phyloP scores from a whole-genome alignment of 2,797 vertebrate genomes.

The Enteromius mattozi region DNA sequence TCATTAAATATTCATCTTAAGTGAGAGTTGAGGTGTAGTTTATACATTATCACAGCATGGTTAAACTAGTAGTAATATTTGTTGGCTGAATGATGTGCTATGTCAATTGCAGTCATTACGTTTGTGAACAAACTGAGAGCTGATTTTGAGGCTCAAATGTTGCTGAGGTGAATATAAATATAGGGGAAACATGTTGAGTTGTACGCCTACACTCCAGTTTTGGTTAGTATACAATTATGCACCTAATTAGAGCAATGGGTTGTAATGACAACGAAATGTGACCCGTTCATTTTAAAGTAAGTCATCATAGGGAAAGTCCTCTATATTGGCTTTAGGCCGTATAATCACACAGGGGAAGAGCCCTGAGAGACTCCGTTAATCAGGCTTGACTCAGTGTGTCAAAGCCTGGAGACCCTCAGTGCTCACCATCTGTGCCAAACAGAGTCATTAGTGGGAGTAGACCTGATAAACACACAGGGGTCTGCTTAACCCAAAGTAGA shows the following conservation, averaged over 20 bases:
- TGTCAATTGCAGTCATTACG: slow-evolving; percentile 8
- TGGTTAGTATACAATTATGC: not conserved
- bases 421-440: slow-evolving; percentile 63
- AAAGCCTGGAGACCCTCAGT: slow-evolving; percentile 54
- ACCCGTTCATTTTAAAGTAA: slow-evolving; percentile 36
- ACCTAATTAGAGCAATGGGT: not conserved
- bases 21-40: slow-evolving; percentile 48
- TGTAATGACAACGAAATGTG: slow-evolving; percentile 21
- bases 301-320: slow-evolving; percentile 35
- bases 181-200: not conserved
- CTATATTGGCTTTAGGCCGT: slow-evolving; percentile 32
- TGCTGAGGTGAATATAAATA: slow-evolving; percentile 7
- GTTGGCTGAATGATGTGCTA: slow-evolving; percentile 12
- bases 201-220: not conserved
- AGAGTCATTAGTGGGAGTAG: slow-evolving; percentile 57
- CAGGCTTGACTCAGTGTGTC: slow-evolving; percentile 47
- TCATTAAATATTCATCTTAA: slow-evolving; percentile 65
- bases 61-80: slow-evolving; percentile 46
- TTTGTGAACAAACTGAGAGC: slow-evolving; percentile 24
- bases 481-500: slow-evolving; percentile 44
- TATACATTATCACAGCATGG: slow-evolving; percentile 48
- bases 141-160: slow-evolving; percentile 14
- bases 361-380: slow-evolving; percentile 51
- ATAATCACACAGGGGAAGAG: slow-evolving; percentile 43
- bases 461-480: slow-evolving; percentile 53